These are phyloP conservation scores for Onychomys arenicola DNA, from an alignment of 2,797 vertebrate species.

Conservation along the genomic window DNA sequence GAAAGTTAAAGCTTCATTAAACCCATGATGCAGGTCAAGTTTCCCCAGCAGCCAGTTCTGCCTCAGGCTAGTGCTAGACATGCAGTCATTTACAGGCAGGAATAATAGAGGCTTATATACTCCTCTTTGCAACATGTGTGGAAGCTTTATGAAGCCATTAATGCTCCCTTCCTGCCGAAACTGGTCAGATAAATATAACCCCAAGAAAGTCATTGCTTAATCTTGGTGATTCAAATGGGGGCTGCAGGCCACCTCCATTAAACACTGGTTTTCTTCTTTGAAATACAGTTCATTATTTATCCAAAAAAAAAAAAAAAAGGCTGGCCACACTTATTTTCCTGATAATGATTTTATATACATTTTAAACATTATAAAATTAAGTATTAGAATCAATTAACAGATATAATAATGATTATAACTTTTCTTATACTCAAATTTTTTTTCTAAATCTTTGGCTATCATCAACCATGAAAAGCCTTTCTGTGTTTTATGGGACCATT, in stretches of 20 bases:
- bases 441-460: not conserved
- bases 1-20: slow-evolving; percentile 81
- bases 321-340: not conserved
- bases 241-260: slow-evolving; percentile 45
- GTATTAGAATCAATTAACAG: not conserved
- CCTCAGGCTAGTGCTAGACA: slow-evolving; percentile 76
- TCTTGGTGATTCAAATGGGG: slow-evolving; percentile 58
- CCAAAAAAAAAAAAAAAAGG: not conserved
- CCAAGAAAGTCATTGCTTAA: slow-evolving; percentile 59
- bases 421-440: not conserved
- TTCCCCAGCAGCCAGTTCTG: slow-evolving; percentile 73
- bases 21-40: slow-evolving; percentile 77
- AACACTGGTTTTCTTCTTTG: slow-evolving; percentile 66
- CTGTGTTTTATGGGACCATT: not conserved
- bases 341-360: slow-evolving; percentile 34
- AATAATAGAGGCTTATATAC: slow-evolving; percentile 76
- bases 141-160: slow-evolving; percentile 77
- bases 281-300: not conserved
- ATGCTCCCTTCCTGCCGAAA: slow-evolving; percentile 72
- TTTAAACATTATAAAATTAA: slow-evolving; percentile 7
- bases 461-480: not conserved
- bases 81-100: slow-evolving; percentile 82
- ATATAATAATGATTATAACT: not conserved
- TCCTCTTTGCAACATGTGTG: slow-evolving; percentile 76
- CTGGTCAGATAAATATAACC: slow-evolving; percentile 79